phyloP scores from a whole-genome alignment of 2,113 vertebrate species.

The Motacilla tschutschensis region DNA sequence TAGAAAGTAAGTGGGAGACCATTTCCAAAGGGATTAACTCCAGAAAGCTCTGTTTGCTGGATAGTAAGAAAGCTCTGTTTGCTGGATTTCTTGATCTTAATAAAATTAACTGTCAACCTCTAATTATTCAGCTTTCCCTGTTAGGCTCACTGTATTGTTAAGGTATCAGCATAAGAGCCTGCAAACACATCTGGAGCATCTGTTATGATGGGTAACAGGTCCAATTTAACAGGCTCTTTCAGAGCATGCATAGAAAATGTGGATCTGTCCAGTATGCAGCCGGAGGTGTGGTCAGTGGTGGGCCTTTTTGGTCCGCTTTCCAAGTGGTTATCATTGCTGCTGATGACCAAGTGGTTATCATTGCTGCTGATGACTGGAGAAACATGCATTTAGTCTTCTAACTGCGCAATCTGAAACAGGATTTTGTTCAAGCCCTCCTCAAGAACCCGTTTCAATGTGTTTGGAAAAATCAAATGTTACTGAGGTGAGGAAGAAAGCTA shows the following conservation, averaged over 20 bases:
- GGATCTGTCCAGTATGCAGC: neutral
- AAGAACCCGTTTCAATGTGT: neutral
- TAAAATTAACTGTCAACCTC: neutral
- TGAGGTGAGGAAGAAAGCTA: neutral
- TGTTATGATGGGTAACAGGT: neutral
- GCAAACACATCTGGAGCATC: neutral
- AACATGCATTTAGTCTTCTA: neutral
- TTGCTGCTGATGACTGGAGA: neutral
- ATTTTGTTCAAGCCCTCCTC: neutral
- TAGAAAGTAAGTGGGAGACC: neutral
- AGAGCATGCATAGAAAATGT: neutral
- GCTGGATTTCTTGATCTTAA: neutral
- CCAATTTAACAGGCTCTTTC: neutral
- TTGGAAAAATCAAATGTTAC: neutral
- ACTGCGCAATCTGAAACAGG: neutral
- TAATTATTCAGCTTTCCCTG: neutral
- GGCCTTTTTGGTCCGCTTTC: neutral
- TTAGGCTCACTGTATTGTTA: neutral
- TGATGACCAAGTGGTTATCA: neutral
- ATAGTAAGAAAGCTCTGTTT: neutral
- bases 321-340: neutral
- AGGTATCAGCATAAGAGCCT: neutral
- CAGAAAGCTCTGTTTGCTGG: neutral
- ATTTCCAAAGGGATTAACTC: neutral
- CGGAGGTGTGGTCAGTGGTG: neutral